Conservation (phyloP, 1,140 invertebrate species). For the Meloidogyne exigua region DNA sequence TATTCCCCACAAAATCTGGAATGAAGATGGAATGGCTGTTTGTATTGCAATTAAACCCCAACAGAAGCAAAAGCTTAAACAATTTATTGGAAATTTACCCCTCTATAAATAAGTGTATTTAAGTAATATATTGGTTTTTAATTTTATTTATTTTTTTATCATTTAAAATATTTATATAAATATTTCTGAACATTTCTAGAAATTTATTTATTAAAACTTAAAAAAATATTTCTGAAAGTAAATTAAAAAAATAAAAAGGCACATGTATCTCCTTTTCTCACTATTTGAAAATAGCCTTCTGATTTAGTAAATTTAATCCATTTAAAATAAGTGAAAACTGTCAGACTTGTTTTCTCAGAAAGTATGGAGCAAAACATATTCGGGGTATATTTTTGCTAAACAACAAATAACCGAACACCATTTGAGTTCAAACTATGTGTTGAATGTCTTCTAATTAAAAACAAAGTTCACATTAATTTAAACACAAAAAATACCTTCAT, state of each 20-base stretch:
- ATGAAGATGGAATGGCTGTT: conserved; percentile 92
- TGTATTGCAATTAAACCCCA: conserved; percentile 91
- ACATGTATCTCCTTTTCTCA: not conserved
- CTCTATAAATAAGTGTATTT: conserved; percentile 42
- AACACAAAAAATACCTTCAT: too few relatives aligned
- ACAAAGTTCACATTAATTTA: too few relatives aligned
- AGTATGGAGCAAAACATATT: too few relatives aligned
- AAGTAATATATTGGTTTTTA: not conserved
- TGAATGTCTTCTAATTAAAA: too few relatives aligned
- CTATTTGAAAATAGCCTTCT: not conserved
- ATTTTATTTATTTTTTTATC: not conserved
- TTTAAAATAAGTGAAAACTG: too few relatives aligned
- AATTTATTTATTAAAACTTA: not conserved
- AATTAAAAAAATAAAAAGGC: not conserved
- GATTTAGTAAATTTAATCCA: not conserved
- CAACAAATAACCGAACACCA: too few relatives aligned
- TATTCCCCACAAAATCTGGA: conserved; percentile 88
- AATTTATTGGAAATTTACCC: conserved; percentile 47
- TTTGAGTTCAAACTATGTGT: too few relatives aligned
- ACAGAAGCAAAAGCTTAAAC: conserved; percentile 70
- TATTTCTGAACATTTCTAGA: not conserved
- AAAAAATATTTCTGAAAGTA: not conserved
- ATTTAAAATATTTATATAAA: not conserved
- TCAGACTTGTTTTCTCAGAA: too few relatives aligned
- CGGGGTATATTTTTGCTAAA: too few relatives aligned